Evolutionary conservation across 2,113 vertebrate species (phyloP).

Genomic region (Trichechus manatus): DNA sequence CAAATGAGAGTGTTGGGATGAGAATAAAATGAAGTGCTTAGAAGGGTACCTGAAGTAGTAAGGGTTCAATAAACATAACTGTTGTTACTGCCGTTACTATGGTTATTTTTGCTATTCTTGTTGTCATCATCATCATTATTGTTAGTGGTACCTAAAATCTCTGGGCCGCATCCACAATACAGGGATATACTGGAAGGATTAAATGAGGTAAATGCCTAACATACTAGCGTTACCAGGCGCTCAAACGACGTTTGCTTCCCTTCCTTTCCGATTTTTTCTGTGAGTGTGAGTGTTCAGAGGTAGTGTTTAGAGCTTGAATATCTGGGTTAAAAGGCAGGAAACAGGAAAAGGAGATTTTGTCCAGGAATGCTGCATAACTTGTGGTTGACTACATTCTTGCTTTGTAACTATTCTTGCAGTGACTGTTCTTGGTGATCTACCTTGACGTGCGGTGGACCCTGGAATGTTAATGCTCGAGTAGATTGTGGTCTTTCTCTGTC

Average conservation of each 20-base stretch:
- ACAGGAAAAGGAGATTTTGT: background rate
- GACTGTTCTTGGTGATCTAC: background rate
- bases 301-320: background rate
- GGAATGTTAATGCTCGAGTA: background rate
- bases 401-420: background rate
- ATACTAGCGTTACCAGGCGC: background rate
- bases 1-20: background rate
- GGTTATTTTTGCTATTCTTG: background rate
- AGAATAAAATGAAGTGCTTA: background rate
- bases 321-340: background rate
- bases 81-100: no score
- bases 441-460: background rate
- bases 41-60: background rate
- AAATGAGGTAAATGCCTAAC: background rate
- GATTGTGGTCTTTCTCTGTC: background rate
- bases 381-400: no score
- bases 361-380: background rate
- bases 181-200: background rate
- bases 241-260: background rate
- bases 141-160: background rate
- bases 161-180: fast-evolving
- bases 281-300: background rate
- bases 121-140: background rate
- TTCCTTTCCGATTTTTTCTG: background rate
- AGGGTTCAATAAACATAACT: background rate